phyloP scores from a whole-genome alignment of 2,797 vertebrate genomes.

The Emydoidea blandingii region DNA sequence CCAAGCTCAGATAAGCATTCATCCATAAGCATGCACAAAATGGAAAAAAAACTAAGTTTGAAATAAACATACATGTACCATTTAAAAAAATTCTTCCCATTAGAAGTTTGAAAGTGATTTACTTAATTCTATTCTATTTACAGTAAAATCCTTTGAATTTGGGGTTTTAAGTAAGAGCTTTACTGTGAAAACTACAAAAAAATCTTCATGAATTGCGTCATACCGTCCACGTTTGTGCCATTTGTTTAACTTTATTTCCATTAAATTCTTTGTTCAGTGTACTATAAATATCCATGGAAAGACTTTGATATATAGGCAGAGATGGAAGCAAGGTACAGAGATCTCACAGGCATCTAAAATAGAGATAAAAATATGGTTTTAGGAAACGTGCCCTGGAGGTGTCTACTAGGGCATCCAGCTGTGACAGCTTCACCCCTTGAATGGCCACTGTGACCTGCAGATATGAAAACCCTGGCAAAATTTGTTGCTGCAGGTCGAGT shows the following conservation, averaged over 20 bases:
- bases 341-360: not conserved
- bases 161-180: not conserved
- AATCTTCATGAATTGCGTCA: not conserved
- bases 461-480: not conserved
- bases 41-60: not conserved
- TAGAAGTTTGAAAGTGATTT: not conserved
- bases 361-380: not conserved
- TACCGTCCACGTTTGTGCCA: not conserved
- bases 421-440: not conserved
- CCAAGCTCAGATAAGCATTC: conserved; percentile 13
- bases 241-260: not conserved
- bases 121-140: not conserved
- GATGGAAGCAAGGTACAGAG: not conserved
- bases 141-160: not conserved
- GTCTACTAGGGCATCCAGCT: not conserved
- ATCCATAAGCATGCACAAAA: conserved; percentile 38
- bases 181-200: not conserved
- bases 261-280: not conserved
- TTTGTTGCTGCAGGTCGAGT: not conserved
- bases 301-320: not conserved
- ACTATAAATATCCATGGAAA: not conserved
- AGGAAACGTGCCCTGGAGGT: not conserved
- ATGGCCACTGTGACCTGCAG: not conserved
- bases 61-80: not conserved
- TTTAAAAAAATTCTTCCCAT: not conserved